Evolutionary conservation across 2,888 invertebrate species (phyloP), one percentile per base, ranked within the genome.

Genomic region (Patella ulyssiponensis): DNA sequence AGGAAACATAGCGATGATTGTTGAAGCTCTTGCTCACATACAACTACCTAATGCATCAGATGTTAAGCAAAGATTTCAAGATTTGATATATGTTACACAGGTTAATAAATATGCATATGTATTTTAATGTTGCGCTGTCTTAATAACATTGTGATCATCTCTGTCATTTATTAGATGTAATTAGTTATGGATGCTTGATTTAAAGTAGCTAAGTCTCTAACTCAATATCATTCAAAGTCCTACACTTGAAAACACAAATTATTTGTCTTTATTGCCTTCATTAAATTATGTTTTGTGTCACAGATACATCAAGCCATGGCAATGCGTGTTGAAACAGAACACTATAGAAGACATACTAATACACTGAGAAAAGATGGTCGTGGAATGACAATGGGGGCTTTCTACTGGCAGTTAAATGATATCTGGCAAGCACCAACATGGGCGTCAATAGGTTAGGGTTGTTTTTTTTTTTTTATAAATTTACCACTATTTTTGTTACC

Each of bases 391-490:
- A 98, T 98, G 97, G 99, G 99, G 0, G 97, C 98, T 0, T 93
- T 99, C 76, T 99, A 98, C 91, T 99, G 99, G 99, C 99, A 99
- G 91, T 92, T 99, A 17, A 98, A 99, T 91, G 98, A 98, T 91
- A 96, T 98, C 52, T 99, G 99, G 98, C 96, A 96, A 86, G 98
- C 97, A 0, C 98, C 98, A 0, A 96, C 97, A 0, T 99, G 99
- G 99, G 84, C 91, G 3, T 89, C 90, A n/a, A 82, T 90, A 75
- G 90, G 91, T 90, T 81, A 17, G 33, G 33, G 7, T 44, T 44
- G 27, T 27, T 27, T 27, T 27, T 27, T 27, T 27, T 27, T 44
- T 44, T 44, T 7, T 44, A 9, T 44, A 9, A 44, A 9, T 44
- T 7, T 44, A 9, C 44, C 9, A 44, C 2, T 33, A 33, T 33